Conservation (phyloP, 2,888 invertebrate species). For the Euproctis similis region DNA sequence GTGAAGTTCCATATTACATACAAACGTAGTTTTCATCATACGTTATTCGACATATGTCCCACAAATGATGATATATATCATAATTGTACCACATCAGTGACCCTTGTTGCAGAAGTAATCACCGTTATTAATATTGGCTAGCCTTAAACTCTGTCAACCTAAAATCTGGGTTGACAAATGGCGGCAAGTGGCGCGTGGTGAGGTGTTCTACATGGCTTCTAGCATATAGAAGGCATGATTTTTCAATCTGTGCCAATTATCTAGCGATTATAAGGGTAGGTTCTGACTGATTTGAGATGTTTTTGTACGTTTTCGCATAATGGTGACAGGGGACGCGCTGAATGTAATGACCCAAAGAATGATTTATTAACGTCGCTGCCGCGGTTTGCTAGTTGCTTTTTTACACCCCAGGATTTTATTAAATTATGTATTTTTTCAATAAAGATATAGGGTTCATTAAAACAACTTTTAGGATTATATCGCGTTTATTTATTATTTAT, state of each 20-base stretch:
- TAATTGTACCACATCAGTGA: constrained; percentile 19
- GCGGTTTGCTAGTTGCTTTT: constrained; percentile 47
- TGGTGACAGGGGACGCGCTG: constrained; percentile 39
- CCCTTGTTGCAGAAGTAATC: constrained; percentile 30
- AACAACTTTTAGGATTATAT: too few species aligned
- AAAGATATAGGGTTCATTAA: too few species aligned
- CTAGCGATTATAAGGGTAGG: constrained; percentile 70
- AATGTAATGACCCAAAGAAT: constrained; percentile 39
- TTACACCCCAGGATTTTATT: constrained; percentile 46
- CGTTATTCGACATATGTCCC: too few species aligned
- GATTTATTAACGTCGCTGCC: constrained; percentile 57
- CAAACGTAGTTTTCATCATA: too few species aligned
- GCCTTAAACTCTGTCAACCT: constrained; percentile 36
- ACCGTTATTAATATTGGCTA: constrained; percentile 32
- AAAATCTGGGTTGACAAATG: constrained; percentile 34
- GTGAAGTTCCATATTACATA: too few species aligned
- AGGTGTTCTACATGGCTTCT: constrained; percentile 37
- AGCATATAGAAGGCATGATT: constrained; percentile 60
- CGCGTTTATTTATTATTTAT: too few species aligned
- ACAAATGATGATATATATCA: not conserved
- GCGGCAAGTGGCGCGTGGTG: constrained; percentile 25
- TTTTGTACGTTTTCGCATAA: constrained; percentile 42
- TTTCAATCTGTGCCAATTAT: constrained; percentile 70
- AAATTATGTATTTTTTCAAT: too few species aligned
- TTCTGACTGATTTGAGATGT: constrained; percentile 63